Conservation (phyloP, 2,797 vertebrate genomes). For the Muscicapa striata region DNA sequence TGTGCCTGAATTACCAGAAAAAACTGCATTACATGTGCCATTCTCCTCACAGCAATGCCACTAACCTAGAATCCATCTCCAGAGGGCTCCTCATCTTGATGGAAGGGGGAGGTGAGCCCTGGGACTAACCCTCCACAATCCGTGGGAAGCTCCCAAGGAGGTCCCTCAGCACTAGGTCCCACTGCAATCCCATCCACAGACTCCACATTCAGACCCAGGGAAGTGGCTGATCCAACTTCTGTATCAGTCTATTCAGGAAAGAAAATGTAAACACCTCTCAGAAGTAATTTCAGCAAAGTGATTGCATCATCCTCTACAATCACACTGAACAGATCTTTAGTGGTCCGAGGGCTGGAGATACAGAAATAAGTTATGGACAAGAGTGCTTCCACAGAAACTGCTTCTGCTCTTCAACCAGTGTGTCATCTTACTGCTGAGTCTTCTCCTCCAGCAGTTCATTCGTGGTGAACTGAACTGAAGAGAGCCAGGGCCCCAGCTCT, state of each 20-base stretch:
- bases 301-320: not conserved
- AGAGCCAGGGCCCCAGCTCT: not conserved
- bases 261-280: not conserved
- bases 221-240: not conserved
- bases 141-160: not conserved
- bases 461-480: not conserved
- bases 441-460: not conserved
- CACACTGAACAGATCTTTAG: not conserved
- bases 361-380: not conserved
- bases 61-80: not conserved
- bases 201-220: not conserved
- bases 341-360: not conserved
- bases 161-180: rapidly evolving
- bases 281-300: not conserved
- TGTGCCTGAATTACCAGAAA: not conserved
- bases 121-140: not conserved
- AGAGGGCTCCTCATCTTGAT: not conserved
- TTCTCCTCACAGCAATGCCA: not conserved
- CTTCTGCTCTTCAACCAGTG: not conserved
- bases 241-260: not conserved
- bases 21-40: not conserved
- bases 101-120: no score
- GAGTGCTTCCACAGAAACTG: not conserved
- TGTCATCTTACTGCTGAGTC: not conserved
- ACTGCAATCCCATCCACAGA: not conserved